Evolutionary conservation across 2,797 vertebrate genomes (phyloP).

Genomic region (Cichlasoma orientale): DNA sequence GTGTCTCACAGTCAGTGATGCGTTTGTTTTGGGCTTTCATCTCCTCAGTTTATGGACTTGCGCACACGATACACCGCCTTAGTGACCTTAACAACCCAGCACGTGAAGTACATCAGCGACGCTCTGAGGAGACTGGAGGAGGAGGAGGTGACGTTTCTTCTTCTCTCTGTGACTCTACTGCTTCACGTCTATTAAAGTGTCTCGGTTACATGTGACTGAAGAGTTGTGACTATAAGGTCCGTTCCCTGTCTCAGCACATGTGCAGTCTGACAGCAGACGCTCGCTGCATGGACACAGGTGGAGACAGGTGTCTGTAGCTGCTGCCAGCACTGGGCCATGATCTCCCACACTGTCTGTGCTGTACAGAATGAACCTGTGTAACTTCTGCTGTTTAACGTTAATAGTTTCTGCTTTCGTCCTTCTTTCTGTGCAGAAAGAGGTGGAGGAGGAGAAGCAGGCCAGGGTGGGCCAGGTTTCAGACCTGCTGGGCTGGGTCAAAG

Average conservation of each 20-base stretch:
- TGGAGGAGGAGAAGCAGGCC: conserved; percentile 96
- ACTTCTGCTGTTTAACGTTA: no score
- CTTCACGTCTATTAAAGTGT: background rate
- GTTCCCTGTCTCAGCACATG: background rate
- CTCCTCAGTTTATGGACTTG: conserved; percentile 93
- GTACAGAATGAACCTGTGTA: background rate
- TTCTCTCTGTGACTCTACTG: background rate
- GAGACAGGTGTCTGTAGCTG: no score
- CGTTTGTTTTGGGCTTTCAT: background rate
- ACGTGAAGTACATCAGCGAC: conserved; percentile 98
- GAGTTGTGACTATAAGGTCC: background rate
- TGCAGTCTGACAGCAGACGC: no score
- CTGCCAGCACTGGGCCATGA: background rate
- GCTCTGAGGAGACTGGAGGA: conserved; percentile 92
- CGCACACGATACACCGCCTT: conserved; percentile 95
- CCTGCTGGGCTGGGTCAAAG: conserved; percentile 89
- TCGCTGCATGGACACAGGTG: no score
- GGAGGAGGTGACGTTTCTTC: conserved; percentile 86
- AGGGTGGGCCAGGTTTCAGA: conserved; percentile 91
- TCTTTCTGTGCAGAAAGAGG: conserved; percentile 86
- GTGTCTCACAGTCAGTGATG: background rate
- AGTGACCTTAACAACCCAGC: conserved; percentile 96
- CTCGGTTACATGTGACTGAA: fast-evolving
- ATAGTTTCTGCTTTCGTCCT: background rate
- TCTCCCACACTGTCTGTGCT: background rate